phyloP scores from a whole-genome alignment of 2,888 invertebrate species.

The Parasteatoda lunata region DNA sequence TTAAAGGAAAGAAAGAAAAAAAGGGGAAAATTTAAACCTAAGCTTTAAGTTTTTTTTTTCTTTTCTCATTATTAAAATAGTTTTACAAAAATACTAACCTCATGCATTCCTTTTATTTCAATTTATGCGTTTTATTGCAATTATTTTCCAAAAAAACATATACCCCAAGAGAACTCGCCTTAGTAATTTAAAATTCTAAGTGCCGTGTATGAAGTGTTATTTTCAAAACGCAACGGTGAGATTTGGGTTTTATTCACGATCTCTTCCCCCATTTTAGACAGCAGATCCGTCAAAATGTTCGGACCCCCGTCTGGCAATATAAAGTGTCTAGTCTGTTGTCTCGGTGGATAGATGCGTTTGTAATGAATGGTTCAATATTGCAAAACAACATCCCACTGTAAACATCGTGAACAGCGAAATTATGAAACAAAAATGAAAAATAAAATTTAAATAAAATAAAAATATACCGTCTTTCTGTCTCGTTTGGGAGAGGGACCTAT shows the following conservation, averaged over 20 bases:
- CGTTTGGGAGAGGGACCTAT: not conserved
- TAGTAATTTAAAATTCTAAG: not conserved
- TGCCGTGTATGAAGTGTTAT: not conserved
- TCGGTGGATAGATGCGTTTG: slow-evolving; percentile 36
- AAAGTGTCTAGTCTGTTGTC: slow-evolving; percentile 39
- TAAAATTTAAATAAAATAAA: not conserved
- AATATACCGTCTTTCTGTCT: slow-evolving; percentile 9
- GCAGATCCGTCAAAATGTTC: not conserved
- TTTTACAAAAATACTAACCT: too few species aligned
- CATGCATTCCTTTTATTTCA: too few species aligned
- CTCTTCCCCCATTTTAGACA: not conserved
- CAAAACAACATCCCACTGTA: slow-evolving; percentile 53
- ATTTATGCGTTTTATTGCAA: not conserved
- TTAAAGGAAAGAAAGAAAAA: too few species aligned
- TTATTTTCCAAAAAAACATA: not conserved
- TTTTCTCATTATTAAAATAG: too few species aligned
- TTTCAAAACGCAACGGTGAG: not conserved
- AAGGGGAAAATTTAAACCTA: too few species aligned
- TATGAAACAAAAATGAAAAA: too few species aligned
- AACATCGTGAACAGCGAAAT: slow-evolving; percentile 16
- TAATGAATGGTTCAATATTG: slow-evolving; percentile 50
- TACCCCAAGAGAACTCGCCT: not conserved
- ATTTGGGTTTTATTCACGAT: not conserved
- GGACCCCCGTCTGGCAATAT: slow-evolving; percentile 16
- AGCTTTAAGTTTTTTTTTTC: too few species aligned